Base-by-base conservation (phyloP, 2,888 invertebrate species). In the Crocallis elinguaria region DNA sequence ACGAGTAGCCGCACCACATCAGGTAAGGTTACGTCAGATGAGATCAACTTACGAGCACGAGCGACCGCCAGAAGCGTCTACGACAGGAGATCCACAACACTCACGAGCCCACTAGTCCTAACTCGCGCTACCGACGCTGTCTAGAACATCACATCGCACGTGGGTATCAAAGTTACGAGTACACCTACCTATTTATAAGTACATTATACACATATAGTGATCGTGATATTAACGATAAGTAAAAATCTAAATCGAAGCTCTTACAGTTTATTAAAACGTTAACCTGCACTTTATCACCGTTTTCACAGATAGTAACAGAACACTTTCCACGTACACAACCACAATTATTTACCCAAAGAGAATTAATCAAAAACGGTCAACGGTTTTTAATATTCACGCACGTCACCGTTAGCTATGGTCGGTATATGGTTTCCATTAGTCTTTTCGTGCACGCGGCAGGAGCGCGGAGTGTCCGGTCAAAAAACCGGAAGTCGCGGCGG, bases 11-110 rank as follows among this genome's bases (percentile, higher is more conserved):
- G 75, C 70, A 76, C 83, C 84, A 79, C 80, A 55, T 69, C 66
- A 71, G 76, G 77, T 78, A 65, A 77, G 75, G 78, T 76, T 74
- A 75, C 76, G 69, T 73, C 73, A 70, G 77, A 73, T 73, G 77
- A 78, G 74, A 80, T 72, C 73, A 48, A 48, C 30, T 84, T 83
- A 55, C 55, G 55, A 82, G 80, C 69, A 81, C 83, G 59, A 84
- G 80, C 80, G 82, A 84, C 79, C 84, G 77, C 86, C 84, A 85
- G 72, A 87, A 86, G 86, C 86, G 82, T 73, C 83, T 87, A 86
- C 78, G 71, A 77, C 57, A 37, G 53, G 50, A 56, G 54, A 55
- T 49, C 41, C 57, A 51, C 41, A 30, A 48, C 54, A 57, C 56
- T 43, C 32, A 25, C 53, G 29, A 41, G 14, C 50, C 45, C 48